Base-by-base conservation (phyloP, 2,797 vertebrate species). In the Eutrigla gurnardus region DNA sequence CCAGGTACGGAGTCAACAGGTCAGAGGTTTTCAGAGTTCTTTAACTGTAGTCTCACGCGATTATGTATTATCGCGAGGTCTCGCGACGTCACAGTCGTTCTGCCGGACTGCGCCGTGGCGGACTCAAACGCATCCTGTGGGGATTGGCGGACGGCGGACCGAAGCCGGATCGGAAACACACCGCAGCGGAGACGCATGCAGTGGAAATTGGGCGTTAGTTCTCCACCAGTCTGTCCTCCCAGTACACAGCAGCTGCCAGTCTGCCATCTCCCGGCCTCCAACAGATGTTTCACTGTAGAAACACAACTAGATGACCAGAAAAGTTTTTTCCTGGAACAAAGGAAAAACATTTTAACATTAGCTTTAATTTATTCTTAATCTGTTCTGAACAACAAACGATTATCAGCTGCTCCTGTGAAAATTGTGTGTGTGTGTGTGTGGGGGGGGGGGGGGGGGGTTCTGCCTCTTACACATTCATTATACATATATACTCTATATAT, bases 401-500 rank as follows among this genome's bases (percentile, higher is more conserved):
- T 91, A 89, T 86, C 76, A 82, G 87, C 86, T 68, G 61, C 85
- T 88, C 91, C 92, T 86, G 90, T 86, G 93, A 94, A 89, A 88
- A 81, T 92, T 89, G 88, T 80, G 65, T 85, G 86, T 86, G 76
- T 67, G 79, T 74, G 75, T 72, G 80, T 94, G 91, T 94, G 91
- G 95, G 25, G 25, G 25, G 25, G 25, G 25, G 25, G 25, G 25
- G 25, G 25, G 25, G 25, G 25, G 25, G 2, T 25, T 95, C 91
- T 92, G 92, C 93, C 92, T 93, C 86, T 93, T 90, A 91, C 89
- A 94, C 89, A 94, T 93, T 93, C 93, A 95, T 95, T 94, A 94
- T 95, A 94, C 94, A 95, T 95, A 93, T 94, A 92, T 94, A 92
- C n/a, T n/a, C n/a, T n/a, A n/a, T n/a, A n/a, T 93, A 92, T 91